These are phyloP conservation scores for Nasonia longicornis DNA, from an alignment of 1,140 invertebrate genomes.

Conservation along the genomic window DNA sequence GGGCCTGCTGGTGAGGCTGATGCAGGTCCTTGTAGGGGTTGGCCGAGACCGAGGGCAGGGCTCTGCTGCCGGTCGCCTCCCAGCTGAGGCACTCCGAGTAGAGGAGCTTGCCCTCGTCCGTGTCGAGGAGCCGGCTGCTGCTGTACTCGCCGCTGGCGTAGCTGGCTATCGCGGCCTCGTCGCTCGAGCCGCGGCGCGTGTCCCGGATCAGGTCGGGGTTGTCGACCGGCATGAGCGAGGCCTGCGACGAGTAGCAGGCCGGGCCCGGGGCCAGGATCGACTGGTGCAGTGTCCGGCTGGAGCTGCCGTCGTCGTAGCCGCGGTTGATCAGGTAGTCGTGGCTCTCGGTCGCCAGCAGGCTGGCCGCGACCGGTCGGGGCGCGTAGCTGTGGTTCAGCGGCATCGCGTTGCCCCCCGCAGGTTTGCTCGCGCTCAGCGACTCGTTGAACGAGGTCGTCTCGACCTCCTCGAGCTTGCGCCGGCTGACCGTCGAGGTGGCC, in stretches of 20 bases:
- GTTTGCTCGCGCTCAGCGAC: slow-evolving; percentile 51
- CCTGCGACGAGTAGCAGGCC: slow-evolving; percentile 73
- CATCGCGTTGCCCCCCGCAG: slow-evolving; percentile 44
- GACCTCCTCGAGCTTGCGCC: slow-evolving; percentile 61
- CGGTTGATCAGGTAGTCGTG: slow-evolving; percentile 34
- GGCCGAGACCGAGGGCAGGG: slow-evolving; percentile 50
- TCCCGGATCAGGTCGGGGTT: slow-evolving; percentile 88
- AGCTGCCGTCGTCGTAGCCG: slow-evolving; percentile 28
- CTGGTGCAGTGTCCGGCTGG: slow-evolving; percentile 15
- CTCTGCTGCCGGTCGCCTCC: slow-evolving; percentile 63
- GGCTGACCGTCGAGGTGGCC: slow-evolving; percentile 53
- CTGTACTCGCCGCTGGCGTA: slow-evolving; percentile 50
- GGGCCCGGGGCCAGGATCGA: slow-evolving; percentile 61
- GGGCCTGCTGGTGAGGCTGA: not conserved
- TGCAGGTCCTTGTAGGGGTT: slow-evolving; percentile 71
- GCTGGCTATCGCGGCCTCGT: slow-evolving; percentile 59
- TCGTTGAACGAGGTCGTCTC: slow-evolving; percentile 64
- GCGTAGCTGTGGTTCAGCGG: slow-evolving; percentile 49
- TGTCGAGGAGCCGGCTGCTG: slow-evolving; percentile 62
- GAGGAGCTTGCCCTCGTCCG: slow-evolving; percentile 82
- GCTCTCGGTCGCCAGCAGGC: not conserved
- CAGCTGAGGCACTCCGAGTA: slow-evolving; percentile 71
- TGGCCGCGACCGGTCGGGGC: slow-evolving; percentile 27
- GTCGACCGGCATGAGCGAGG: slow-evolving; percentile 73
- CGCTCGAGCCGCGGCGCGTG: slow-evolving; percentile 67